Conservation (phyloP, 2,888 invertebrate species). For the Meloe dianella region DNA sequence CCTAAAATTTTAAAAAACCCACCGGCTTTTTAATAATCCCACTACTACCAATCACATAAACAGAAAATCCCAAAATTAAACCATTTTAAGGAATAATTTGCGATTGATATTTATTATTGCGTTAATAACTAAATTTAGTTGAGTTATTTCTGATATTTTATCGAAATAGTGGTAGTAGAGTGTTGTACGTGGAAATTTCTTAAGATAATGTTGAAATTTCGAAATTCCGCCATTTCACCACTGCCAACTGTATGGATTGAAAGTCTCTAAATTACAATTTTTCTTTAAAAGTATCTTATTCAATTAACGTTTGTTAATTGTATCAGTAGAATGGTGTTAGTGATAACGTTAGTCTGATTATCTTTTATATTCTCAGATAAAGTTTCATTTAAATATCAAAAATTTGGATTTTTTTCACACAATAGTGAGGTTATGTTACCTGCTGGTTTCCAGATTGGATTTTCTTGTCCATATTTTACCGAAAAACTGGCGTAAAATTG, state of each 20-base stretch:
- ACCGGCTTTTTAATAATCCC: neutral
- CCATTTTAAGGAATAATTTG: neutral
- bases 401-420: neutral
- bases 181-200: no score
- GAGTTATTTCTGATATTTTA: no score
- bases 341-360: neutral
- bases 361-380: neutral
- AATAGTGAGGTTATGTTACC: constrained; percentile 47
- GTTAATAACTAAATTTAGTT: no score
- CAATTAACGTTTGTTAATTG: neutral
- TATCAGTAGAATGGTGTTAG: neutral
- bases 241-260: no score
- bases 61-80: neutral
- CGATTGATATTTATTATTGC: neutral
- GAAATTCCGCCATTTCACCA: no score
- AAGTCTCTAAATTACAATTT: no score
- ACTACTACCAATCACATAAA: neutral
- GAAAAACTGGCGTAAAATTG: constrained; percentile 63
- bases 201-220: no score
- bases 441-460: constrained; percentile 56
- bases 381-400: neutral
- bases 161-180: no score
- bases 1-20: neutral
- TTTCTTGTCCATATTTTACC: constrained; percentile 54
- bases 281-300: no score